Percentiles rank a stretch among this genome's conserved stretches.
Conservation (phyloP, 2,113 vertebrate species). For the Sinosuthora webbiana region DNA sequence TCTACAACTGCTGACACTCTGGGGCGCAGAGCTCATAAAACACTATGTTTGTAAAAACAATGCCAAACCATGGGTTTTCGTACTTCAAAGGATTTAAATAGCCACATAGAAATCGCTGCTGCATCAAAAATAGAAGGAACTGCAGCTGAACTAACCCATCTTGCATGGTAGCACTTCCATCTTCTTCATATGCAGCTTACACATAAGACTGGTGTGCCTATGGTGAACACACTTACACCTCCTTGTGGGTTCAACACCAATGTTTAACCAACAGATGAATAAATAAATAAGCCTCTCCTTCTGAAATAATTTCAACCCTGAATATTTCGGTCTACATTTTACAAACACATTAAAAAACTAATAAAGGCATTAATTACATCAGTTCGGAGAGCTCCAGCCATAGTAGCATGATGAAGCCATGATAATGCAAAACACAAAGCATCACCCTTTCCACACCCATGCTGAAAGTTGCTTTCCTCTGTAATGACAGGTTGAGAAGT, state of each 20-base stretch:
- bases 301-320: neutral
- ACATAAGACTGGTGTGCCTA: neutral
- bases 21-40: neutral
- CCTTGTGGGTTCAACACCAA: neutral
- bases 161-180: neutral
- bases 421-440: neutral
- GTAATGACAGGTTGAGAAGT: conserved; percentile 61
- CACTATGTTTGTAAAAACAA: neutral
- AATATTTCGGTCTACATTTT: neutral
- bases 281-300: neutral
- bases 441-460: neutral
- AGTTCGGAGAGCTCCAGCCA: neutral
- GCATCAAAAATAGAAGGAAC: neutral
- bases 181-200: neutral
- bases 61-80: neutral
- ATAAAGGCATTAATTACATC: conserved; percentile 12
- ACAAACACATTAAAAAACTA: neutral
- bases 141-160: neutral
- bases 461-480: conserved; percentile 56
- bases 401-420: neutral
- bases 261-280: neutral
- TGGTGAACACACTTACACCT: neutral
- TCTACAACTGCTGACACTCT: neutral
- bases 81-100: neutral
- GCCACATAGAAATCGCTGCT: neutral